Evolutionary conservation across 2,797 vertebrate species (phyloP), one percentile per base, ranked within the genome.

Genomic region (Poecilia picta): DNA sequence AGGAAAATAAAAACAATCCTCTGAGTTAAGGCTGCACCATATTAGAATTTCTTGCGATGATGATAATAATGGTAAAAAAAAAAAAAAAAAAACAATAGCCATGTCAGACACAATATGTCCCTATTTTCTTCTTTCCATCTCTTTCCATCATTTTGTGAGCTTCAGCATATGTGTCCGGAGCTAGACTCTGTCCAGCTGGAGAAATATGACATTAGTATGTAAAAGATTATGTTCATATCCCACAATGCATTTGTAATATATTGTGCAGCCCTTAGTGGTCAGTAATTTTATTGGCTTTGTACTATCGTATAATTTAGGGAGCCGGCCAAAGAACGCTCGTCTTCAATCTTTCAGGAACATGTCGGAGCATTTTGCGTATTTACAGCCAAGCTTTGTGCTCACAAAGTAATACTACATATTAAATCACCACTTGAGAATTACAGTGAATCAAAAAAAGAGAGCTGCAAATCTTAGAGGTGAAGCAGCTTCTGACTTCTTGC

Each of bases 391-490:
- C 57, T 78, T 88, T 85, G 70, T 75, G 75, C 47, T 75, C 84
- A 66, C 81, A 55, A 81, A 71, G 86, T 82, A 39, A 76, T 39
- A 72, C 81, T 36, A 72, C 33, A n/a, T 75, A 80, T 81, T 85
- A 89, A 91, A 93, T 86, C 79, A 85, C 87, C 86, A 55, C 90
- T 89, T 88, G 74, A 80, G 86, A 92, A 82, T 84, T 80, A 83
- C 83, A 77, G 62, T 88, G 78, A 92, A 87, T 89, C 83, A 90
- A 89, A 88, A 88, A 86, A 85, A 59, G 84, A 91, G 85, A 79
- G 83, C 87, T 82, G 70, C 88, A 91, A 92, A 92, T 87, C 86
- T 82, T 84, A 84, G 89, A 89, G 90, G 84, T 88, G 91, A 89
- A 83, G 85, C 83, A 57, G 88, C 85, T 75, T 83, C 77, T 81